These are phyloP conservation scores for Smittia aterrima DNA, from an alignment of 2,888 invertebrate genomes.

Conservation along the genomic window DNA sequence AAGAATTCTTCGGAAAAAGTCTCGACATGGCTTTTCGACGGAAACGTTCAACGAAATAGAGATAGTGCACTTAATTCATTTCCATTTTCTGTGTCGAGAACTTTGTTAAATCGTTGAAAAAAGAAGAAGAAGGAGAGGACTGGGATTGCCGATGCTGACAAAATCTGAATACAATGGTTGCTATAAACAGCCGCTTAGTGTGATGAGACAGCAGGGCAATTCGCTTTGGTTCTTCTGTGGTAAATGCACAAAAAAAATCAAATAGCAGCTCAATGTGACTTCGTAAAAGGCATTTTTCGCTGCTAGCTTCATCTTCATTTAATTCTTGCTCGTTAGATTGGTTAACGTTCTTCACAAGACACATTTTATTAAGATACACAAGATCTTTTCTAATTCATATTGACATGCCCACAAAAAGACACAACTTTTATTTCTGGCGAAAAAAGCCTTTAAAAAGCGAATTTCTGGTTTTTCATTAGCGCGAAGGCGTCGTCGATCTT, in stretches of 20 bases:
- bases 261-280: too few relatives aligned
- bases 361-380: too few relatives aligned
- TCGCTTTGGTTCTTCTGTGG: too few relatives aligned
- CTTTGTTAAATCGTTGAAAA: background rate
- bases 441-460: background rate
- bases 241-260: too few relatives aligned
- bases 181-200: background rate
- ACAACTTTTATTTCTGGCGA: too few relatives aligned
- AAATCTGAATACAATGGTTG: slow-evolving; percentile 16
- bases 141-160: background rate
- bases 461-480: background rate
- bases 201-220: background rate
- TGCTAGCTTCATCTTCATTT: too few relatives aligned
- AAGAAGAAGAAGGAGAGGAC: background rate
- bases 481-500: background rate
- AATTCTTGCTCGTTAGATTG: too few relatives aligned
- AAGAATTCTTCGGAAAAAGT: background rate
- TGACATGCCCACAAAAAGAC: too few relatives aligned
- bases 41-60: background rate
- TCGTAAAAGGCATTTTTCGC: too few relatives aligned
- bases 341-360: too few relatives aligned
- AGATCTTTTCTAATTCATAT: too few relatives aligned
- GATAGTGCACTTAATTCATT: background rate
- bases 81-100: background rate
- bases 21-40: background rate